Conservation (phyloP, 2,797 vertebrate genomes). For the Pipistrellus pygmaeus region DNA sequence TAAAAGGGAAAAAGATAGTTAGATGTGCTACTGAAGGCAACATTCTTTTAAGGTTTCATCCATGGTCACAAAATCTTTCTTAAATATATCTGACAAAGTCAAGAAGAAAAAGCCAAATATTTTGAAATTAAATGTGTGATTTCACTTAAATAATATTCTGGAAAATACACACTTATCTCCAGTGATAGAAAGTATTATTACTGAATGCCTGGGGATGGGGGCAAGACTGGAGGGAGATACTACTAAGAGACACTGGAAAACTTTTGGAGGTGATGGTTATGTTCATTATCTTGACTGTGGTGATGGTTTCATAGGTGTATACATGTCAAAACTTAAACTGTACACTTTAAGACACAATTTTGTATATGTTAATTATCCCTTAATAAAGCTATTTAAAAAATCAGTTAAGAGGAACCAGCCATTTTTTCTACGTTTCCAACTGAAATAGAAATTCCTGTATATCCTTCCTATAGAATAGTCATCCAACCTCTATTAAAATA, state of each 20-base stretch:
- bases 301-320: neutral
- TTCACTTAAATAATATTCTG: neutral
- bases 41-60: neutral
- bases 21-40: neutral
- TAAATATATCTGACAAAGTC: neutral
- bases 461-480: neutral
- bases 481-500: neutral
- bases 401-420: constrained; percentile 23
- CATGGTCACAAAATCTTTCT: neutral
- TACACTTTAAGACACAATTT: neutral
- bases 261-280: neutral
- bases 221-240: neutral
- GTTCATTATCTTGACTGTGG: neutral
- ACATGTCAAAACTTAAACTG: neutral
- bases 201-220: neutral
- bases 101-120: neutral
- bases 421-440: constrained; percentile 1
- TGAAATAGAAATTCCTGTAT: neutral
- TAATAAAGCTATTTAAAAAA: constrained; percentile 35
- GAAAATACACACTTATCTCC: neutral
- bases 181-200: neutral
- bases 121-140: neutral
- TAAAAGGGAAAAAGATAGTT: neutral
- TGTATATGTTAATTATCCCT: neutral
- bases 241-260: neutral